Conservation (phyloP, 2,888 invertebrate species). For the Caenorhabditis panamensis region DNA sequence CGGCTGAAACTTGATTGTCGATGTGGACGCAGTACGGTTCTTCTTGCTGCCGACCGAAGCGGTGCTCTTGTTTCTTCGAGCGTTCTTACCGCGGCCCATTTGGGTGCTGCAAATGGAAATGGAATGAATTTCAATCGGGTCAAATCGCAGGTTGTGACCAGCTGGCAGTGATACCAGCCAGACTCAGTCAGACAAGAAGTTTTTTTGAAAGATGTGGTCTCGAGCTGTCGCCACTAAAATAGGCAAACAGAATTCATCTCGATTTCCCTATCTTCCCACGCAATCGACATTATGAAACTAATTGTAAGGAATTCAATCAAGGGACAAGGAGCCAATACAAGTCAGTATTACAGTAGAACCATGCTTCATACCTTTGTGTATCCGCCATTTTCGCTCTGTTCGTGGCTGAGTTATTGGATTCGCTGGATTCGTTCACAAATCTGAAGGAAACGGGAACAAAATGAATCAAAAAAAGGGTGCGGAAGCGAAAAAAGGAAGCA, state of each 20-base stretch:
- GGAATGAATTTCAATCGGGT: background rate
- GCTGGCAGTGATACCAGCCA: conserved; percentile 2
- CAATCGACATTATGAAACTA: conserved; percentile 8
- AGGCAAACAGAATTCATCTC: conserved; percentile 1
- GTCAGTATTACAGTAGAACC: conserved; percentile 5
- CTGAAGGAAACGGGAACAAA: conserved; percentile 28
- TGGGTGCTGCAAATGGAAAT: conserved; percentile 30
- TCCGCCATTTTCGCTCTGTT: conserved; percentile 42
- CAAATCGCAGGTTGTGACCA: background rate
- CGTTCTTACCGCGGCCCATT: conserved; percentile 47
- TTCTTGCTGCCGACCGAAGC: conserved; percentile 46
- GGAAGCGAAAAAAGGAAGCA: conserved; percentile 21
- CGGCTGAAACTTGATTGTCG: conserved; percentile 43
- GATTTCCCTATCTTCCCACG: conserved; percentile 30
- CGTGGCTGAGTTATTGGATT: conserved; percentile 10
- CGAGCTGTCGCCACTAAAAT: conserved; percentile 8
- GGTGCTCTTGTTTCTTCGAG: conserved; percentile 48
- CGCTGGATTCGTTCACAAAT: conserved; percentile 40
- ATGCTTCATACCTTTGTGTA: conserved; percentile 36
- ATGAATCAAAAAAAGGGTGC: conserved; percentile 7
- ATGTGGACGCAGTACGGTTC: conserved; percentile 23
- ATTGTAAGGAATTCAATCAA: conserved; percentile 19
- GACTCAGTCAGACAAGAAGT: background rate
- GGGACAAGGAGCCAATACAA: conserved; percentile 2
- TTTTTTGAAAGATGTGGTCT: background rate